Evolutionary conservation across 1,140 invertebrate species (phyloP).

Genomic region (Colletes gigas): DNA sequence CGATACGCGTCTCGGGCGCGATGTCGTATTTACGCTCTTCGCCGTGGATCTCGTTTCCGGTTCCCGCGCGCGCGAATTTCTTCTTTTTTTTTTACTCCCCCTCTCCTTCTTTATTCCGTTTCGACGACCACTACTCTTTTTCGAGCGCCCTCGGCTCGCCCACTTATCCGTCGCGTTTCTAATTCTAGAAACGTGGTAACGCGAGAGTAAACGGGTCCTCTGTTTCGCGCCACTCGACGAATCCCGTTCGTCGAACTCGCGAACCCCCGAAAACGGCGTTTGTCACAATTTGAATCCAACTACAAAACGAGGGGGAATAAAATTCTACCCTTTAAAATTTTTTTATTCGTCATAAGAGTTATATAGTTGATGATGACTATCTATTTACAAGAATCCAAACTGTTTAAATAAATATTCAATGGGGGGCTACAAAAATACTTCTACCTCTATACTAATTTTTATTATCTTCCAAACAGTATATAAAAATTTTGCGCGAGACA

Average conservation of each 20-base stretch:
- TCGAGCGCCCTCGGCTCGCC: conserved; percentile 10
- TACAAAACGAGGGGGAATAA: too few species aligned
- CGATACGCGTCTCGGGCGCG: neutral
- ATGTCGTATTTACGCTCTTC: conserved; percentile 15
- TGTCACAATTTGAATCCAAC: too few species aligned
- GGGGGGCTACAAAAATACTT: too few species aligned
- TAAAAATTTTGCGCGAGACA: too few species aligned
- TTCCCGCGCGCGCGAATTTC: neutral
- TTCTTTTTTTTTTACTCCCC: neutral
- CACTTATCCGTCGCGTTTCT: conserved; percentile 40
- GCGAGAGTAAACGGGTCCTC: conserved; percentile 23
- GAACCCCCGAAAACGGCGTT: too few species aligned
- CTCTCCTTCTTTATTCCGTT: neutral
- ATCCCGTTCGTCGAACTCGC: neutral
- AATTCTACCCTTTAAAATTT: too few species aligned
- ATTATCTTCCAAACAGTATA: too few species aligned
- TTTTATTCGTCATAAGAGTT: too few species aligned
- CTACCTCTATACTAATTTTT: too few species aligned
- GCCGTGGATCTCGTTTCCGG: neutral
- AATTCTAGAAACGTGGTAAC: conserved; percentile 38
- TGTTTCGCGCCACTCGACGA: neutral
- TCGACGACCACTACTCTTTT: conserved; percentile 9
- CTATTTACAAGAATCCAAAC: too few species aligned
- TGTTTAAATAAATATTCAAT: too few species aligned
- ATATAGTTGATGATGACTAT: too few species aligned